Evolutionary conservation across 2,797 vertebrate species (phyloP), one percentile per base, ranked within the genome.

Genomic region (Eospalax fontanierii): DNA sequence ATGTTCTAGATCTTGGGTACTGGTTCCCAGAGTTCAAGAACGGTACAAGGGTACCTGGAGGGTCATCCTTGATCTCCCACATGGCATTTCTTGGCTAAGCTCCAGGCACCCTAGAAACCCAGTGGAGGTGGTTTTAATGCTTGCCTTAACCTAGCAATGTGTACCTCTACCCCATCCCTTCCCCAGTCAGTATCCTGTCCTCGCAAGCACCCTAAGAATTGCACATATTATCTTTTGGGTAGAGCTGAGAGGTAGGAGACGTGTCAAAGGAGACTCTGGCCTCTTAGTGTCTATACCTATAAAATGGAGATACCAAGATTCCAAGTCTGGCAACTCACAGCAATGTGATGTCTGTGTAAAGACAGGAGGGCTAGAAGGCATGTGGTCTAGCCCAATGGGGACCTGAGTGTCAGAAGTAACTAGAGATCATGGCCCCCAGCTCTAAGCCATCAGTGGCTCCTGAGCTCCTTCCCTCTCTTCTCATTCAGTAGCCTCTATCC

Each of bases 11-110:
- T 70, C 85, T 96, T 70, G 66, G 85, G 66, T 73, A 1, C 46
- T 73, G 57, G 79, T 80, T 9, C 54, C 70, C 12, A 82, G 85
- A 92, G 38, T 76, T 94, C 35, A 88, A 73, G 54, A 93, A 84
- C n/a, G 40, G 70, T 50, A 33, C 14, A 68, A 57, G 73, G 24
- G 22, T 82, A 50, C 82, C 78, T 70, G 57, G 33, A 82, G 63
- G 30, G 18, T 22, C 54, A 26, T 57, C 54, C 21, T 40, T 87
- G 59, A 22, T 50, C 38, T 84, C 54, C 35, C 26, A 50, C 4
- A 71, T 80, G 40, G 92, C 38, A 68, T 76, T 66, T 63, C 90
- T 94, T 65, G 59, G 18, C 28, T 57, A 38, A 80, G 66, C n/a
- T n/a, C 30, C 26, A 54, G n/a, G 59, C 30, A 61, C n/a, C 74